Percentiles rank a stretch among this genome's conserved stretches.
phyloP scores from a whole-genome alignment of 2,113 vertebrate species.

The Zosterops japonicus region DNA sequence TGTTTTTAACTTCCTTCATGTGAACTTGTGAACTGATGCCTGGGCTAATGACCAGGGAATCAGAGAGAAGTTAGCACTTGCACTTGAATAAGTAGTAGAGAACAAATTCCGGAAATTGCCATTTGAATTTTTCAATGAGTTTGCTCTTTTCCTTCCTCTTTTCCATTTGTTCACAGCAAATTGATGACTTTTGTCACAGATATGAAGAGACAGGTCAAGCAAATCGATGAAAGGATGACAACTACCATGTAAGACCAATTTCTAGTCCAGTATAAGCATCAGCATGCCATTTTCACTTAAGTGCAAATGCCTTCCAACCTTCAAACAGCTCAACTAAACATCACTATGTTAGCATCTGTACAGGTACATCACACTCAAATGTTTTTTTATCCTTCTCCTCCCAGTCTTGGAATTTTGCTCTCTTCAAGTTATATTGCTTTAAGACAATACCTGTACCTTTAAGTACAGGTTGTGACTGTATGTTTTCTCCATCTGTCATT shows the following conservation, averaged over 20 bases:
- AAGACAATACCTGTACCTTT: too few species aligned
- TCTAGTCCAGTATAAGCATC: neutral
- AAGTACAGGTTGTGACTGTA: neutral
- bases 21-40: neutral
- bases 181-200: neutral
- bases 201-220: neutral
- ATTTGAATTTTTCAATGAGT: neutral
- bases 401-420: neutral
- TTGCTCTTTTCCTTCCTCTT: neutral
- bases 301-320: neutral
- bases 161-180: neutral
- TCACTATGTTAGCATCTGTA: neutral
- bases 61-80: neutral
- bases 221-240: neutral
- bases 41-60: neutral
- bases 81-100: neutral
- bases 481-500: neutral
- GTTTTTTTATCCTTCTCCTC: neutral
- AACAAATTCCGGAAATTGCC: neutral
- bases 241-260: neutral
- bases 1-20: fast-evolving
- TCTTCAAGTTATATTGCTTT: neutral
- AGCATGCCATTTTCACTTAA: neutral
- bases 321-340: neutral
- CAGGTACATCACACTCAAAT: neutral